Percentiles rank a stretch among this genome's conserved stretches.
phyloP scores from a whole-genome alignment of 2,888 invertebrate genomes.

The Norana najaformis region DNA sequence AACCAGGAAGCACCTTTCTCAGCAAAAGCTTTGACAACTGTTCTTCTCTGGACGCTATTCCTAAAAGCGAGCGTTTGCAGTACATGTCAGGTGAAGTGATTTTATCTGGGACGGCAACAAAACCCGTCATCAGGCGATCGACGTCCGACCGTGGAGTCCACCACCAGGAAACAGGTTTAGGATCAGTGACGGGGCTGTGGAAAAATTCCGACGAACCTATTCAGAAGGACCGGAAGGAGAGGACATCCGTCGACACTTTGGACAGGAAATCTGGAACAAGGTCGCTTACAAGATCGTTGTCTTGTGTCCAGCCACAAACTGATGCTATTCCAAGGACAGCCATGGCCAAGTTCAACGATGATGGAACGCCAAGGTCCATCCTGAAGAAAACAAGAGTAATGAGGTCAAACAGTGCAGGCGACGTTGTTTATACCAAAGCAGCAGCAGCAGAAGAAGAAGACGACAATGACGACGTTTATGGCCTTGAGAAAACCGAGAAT shows the following conservation, averaged over 20 bases:
- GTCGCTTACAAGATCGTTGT: background rate
- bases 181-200: background rate
- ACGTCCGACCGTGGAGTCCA: background rate
- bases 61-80: background rate
- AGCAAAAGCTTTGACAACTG: background rate
- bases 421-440: too few relatives aligned
- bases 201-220: background rate
- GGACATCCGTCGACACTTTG: background rate
- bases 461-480: background rate
- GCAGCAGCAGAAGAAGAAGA: background rate
- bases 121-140: background rate
- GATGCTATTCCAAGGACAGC: slow-evolving; percentile 29
- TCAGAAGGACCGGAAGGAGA: background rate
- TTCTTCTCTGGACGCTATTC: background rate
- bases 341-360: slow-evolving; percentile 34
- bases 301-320: background rate
- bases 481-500: background rate
- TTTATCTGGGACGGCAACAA: background rate
- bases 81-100: background rate
- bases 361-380: slow-evolving; percentile 35
- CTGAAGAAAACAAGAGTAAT: slow-evolving; percentile 19
- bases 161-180: background rate
- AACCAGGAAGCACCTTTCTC: background rate
- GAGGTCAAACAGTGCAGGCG: background rate
- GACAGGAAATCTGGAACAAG: background rate